A percentile compares a stretch with the other conserved stretches of the same genome.
These are phyloP conservation scores for Halcyon malimbica DNA, from an alignment of 2,113 vertebrate genomes.

Conservation along the genomic window DNA sequence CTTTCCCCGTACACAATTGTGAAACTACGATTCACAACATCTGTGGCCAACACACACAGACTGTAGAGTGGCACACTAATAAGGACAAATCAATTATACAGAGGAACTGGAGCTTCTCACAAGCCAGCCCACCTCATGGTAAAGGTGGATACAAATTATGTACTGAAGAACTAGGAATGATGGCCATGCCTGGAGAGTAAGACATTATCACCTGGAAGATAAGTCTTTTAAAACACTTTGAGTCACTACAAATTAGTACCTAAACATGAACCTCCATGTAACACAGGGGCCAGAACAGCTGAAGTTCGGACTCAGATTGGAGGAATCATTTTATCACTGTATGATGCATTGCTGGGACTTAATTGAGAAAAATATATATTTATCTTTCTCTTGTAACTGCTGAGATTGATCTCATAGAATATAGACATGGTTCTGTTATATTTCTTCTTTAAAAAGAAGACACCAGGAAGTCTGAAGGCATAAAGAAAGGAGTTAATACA, in stretches of 20 bases:
- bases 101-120: not conserved
- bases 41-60: not conserved
- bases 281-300: not conserved
- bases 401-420: not conserved
- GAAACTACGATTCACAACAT: not conserved
- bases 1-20: not conserved
- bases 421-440: not conserved
- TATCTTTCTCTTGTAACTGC: not conserved
- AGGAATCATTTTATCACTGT: not conserved
- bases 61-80: not conserved
- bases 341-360: not conserved
- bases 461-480: not conserved
- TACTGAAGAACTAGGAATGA: not conserved
- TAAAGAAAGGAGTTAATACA: not conserved
- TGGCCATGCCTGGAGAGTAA: not conserved
- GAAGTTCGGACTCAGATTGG: not conserved
- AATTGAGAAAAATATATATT: not conserved
- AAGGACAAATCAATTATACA: not conserved
- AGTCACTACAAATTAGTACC: not conserved
- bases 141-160: not conserved
- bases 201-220: not conserved
- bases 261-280: not conserved
- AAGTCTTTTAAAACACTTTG: not conserved
- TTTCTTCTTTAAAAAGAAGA: not conserved
- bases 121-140: not conserved